These are phyloP conservation scores for Ctenopoma kingsleyae DNA, from an alignment of 2,797 vertebrate species.

Conservation along the genomic window DNA sequence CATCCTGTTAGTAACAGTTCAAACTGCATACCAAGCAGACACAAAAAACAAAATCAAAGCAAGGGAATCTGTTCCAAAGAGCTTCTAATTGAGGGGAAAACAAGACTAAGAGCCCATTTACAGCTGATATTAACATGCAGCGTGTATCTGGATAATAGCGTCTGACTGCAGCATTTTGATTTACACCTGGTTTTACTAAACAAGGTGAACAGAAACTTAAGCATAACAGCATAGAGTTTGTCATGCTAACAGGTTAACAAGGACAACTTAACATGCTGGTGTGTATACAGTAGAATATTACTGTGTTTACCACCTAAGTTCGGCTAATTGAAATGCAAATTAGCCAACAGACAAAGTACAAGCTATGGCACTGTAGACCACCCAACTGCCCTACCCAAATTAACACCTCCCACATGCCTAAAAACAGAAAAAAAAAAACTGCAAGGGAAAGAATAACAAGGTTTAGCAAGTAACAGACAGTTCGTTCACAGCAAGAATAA, in stretches of 20 bases:
- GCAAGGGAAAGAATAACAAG: not conserved
- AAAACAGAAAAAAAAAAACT: not conserved
- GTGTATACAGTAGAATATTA: no score
- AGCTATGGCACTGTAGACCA: not conserved
- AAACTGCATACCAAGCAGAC: constrained; percentile 31
- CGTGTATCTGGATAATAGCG: not conserved
- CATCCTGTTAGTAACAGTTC: constrained; percentile 45
- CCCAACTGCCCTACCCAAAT: no score
- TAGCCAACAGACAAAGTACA: no score
- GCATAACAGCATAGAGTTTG: not conserved
- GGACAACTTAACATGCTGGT: no score
- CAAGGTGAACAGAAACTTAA: not conserved
- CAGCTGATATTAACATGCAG: not conserved
- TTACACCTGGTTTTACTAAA: not conserved
- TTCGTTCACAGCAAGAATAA: not conserved
- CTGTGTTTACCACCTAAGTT: no score
- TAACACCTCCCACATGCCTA: no score
- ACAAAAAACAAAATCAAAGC: constrained; percentile 20
- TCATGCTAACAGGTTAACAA: no score
- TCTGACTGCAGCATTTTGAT: constrained; percentile 1
- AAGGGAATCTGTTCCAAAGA: constrained; percentile 13
- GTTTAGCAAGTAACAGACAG: not conserved
- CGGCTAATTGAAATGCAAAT: no score
- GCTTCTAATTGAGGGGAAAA: constrained; percentile 32
- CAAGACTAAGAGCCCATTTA: constrained; percentile 18